phyloP scores from a whole-genome alignment of 2,797 vertebrate genomes.

The Rhynchonycteris naso region DNA sequence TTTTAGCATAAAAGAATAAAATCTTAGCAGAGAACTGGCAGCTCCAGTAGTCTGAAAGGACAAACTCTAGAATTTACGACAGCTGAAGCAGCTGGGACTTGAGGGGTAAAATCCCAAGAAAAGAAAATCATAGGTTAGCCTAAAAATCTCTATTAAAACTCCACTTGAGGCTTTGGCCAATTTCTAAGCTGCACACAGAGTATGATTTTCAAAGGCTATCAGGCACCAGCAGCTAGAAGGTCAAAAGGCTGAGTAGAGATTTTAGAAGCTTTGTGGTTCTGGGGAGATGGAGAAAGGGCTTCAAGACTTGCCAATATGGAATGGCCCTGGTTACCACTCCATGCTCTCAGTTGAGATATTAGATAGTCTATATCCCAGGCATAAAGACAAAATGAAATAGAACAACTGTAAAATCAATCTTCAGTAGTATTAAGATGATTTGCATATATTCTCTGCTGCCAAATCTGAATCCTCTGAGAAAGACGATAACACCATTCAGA shows the following conservation, averaged over 20 bases:
- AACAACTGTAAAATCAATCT: conserved; percentile 24
- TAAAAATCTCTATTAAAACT: conserved; percentile 19
- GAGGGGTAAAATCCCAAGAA: background rate
- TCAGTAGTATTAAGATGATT: conserved; percentile 4
- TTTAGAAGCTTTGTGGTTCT: background rate
- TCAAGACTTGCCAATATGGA: background rate
- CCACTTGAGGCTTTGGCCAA: background rate
- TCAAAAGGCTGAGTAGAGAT: background rate
- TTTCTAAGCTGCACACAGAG: background rate
- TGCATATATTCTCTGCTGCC: background rate
- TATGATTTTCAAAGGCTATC: background rate
- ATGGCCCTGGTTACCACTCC: background rate
- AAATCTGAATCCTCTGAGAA: background rate
- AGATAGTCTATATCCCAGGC: background rate
- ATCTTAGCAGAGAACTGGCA: background rate
- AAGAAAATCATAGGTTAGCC: conserved; percentile 1
- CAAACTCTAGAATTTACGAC: background rate
- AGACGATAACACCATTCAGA: background rate
- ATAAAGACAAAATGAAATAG: conserved; percentile 9
- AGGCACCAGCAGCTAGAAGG: background rate
- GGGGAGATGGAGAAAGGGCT: background rate
- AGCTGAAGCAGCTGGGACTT: background rate
- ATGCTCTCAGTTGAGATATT: background rate
- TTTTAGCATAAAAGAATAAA: background rate
- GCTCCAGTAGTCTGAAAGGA: background rate